phyloP scores from a whole-genome alignment of 2,888 invertebrate species.

The Leistus spinibarbis region DNA sequence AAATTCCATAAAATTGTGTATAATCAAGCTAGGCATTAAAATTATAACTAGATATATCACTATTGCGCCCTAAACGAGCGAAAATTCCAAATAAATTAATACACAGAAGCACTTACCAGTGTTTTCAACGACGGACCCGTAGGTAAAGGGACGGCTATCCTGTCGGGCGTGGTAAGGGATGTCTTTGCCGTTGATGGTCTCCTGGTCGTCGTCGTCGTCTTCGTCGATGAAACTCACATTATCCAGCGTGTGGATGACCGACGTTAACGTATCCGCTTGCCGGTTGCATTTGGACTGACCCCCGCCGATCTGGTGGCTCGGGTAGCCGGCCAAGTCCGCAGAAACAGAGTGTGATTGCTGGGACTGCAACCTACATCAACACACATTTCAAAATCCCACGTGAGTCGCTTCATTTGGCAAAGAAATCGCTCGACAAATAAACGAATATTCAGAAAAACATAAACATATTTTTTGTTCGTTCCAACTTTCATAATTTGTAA shows the following conservation, averaged over 20 bases:
- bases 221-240: conserved; percentile 49
- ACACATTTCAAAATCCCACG: background rate
- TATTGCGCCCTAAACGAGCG: no score
- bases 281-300: conserved; percentile 45
- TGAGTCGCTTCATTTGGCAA: background rate
- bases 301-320: conserved; percentile 21
- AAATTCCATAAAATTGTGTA: no score
- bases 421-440: background rate
- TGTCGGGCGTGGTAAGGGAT: conserved; percentile 92
- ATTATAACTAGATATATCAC: no score
- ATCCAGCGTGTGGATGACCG: conserved; percentile 55
- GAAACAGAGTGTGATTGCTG: background rate
- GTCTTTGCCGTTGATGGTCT: conserved; percentile 54
- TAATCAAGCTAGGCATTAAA: no score
- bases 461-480: background rate
- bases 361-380: background rate
- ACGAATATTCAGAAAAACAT: background rate
- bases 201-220: conserved; percentile 50
- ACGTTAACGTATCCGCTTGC: conserved; percentile 52
- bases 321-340: background rate
- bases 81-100: no score
- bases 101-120: conserved; percentile 27
- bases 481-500: no score
- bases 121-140: conserved; percentile 61
- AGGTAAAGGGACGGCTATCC: conserved; percentile 87